phyloP scores from a whole-genome alignment of 2,797 vertebrate genomes.

The Schizopygopsis pylzovi region DNA sequence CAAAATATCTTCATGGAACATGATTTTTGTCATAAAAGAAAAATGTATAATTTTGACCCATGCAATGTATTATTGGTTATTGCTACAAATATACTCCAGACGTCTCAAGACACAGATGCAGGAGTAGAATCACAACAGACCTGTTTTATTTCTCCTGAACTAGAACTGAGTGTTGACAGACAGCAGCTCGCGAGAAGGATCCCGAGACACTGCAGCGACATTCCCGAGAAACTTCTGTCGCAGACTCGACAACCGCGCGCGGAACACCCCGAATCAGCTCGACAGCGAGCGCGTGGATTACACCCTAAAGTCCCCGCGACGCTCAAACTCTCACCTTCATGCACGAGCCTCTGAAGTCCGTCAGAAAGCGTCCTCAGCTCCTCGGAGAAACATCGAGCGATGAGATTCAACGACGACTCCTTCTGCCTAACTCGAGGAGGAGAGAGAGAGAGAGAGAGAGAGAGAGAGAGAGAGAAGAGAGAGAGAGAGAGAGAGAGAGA shows the following conservation, averaged over 20 bases:
- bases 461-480: too few relatives aligned
- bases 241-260: neutral
- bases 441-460: too few relatives aligned
- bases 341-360: neutral
- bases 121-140: neutral
- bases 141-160: rapidly evolving
- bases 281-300: neutral
- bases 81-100: neutral
- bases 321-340: constrained; percentile 20
- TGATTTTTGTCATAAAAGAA: neutral
- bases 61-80: neutral
- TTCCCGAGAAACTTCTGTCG: neutral
- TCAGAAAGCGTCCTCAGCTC: neutral
- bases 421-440: too few relatives aligned
- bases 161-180: neutral
- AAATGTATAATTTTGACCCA: too few relatives aligned
- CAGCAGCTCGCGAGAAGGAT: neutral
- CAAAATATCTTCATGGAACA: neutral
- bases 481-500: too few relatives aligned
- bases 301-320: neutral
- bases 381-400: neutral
- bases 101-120: neutral
- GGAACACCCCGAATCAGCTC: neutral
- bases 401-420: too few relatives aligned
- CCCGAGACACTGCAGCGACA: neutral